These are phyloP conservation scores for Hipposideros larvatus DNA, from an alignment of 2,797 vertebrate genomes.

Conservation along the genomic window DNA sequence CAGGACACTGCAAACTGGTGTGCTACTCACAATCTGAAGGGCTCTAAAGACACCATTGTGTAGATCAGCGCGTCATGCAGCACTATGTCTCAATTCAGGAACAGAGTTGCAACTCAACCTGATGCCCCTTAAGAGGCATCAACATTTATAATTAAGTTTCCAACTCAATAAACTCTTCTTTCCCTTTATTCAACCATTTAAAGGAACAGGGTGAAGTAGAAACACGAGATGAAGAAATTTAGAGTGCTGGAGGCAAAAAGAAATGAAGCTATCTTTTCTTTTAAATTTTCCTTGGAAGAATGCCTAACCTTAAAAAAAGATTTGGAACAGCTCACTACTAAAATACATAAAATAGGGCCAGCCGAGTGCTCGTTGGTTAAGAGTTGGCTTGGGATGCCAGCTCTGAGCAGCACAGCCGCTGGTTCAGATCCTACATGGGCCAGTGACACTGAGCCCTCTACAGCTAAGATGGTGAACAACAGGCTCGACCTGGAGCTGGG, in stretches of 20 bases:
- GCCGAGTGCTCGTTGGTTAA: no score
- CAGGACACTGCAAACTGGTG: background rate
- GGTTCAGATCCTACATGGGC: no score
- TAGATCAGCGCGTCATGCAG: background rate
- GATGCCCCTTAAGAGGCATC: background rate
- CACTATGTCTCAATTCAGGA: background rate
- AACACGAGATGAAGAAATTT: background rate
- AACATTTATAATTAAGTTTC: background rate
- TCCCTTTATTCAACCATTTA: background rate
- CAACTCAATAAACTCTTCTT: constrained; percentile 29
- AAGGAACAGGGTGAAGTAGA: background rate
- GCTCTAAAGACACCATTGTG: background rate
- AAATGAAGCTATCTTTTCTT: constrained; percentile 23
- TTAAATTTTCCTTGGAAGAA: constrained; percentile 36
- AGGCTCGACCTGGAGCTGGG: no score
- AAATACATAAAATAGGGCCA: background rate
- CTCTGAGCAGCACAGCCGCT: no score
- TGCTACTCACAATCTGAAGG: background rate
- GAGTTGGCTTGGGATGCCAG: no score
- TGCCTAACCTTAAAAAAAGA: background rate
- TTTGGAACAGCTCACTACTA: background rate
- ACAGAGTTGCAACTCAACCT: background rate
- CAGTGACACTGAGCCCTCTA: no score
- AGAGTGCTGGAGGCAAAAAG: background rate
- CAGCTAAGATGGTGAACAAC: no score